phyloP scores from a whole-genome alignment of 2,113 vertebrate species.

The Pseudonaja textilis region DNA sequence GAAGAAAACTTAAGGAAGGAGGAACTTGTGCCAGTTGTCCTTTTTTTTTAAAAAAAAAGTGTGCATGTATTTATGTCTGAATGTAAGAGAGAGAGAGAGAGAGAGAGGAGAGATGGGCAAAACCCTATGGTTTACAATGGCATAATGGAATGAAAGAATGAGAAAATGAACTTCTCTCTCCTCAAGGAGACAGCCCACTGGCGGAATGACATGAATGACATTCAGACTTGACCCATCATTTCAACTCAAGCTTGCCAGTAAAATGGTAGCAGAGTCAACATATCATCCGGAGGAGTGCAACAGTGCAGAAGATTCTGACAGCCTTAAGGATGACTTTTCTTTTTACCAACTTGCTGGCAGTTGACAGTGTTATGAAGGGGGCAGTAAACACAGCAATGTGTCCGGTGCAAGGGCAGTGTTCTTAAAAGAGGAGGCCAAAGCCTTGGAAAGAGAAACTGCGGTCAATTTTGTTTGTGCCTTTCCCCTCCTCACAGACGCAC shows the following conservation, averaged over 20 bases:
- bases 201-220: constrained; percentile 65
- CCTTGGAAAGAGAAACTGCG: constrained; percentile 16
- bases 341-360: constrained; percentile 53
- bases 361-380: constrained; percentile 58
- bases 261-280: constrained; percentile 63
- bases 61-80: not conserved
- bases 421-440: constrained; percentile 57
- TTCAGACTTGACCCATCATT: constrained; percentile 64
- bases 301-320: constrained; percentile 69
- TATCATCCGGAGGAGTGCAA: constrained; percentile 57
- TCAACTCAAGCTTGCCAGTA: constrained; percentile 66
- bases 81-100: too few species aligned
- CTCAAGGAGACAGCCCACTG: constrained; percentile 61
- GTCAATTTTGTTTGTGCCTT: constrained; percentile 27
- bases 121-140: constrained; percentile 41
- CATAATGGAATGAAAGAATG: constrained; percentile 37
- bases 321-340: constrained; percentile 60
- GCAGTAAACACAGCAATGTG: constrained; percentile 54
- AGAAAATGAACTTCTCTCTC: constrained; percentile 55
- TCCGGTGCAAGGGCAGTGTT: constrained; percentile 54
- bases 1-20: constrained; percentile 7
- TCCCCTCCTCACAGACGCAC: constrained; percentile 24
- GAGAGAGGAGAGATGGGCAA: not conserved
- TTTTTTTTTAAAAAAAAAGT: constrained; percentile 21
- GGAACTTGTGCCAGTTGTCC: constrained; percentile 29